Evolutionary conservation across 2,797 vertebrate genomes (phyloP), one percentile per base, ranked within the genome.

Genomic region (Oreortyx pictus): DNA sequence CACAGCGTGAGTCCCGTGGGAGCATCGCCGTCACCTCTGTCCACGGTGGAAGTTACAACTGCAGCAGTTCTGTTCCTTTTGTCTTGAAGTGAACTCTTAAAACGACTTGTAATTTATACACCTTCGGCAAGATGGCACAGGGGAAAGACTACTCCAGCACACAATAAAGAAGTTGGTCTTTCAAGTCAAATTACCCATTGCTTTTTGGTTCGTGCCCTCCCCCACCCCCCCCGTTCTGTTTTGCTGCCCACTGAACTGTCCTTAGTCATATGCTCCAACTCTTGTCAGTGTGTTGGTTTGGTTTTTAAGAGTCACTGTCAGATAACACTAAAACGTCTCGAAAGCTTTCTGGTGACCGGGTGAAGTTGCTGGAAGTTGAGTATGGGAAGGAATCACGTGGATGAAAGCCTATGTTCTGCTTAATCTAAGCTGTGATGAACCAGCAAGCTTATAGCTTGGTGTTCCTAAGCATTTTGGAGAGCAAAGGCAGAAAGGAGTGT

Each of bases 91-190:
- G 91, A 90, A 89, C 93, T 93, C 86, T 84, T 67, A 77, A 68
- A 78, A 66, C 94, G 76, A 90, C 60, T 60, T 94, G 94, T 97
- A 97, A 97, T 96, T 96, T 97, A 96, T 96, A 77, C 94, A 96
- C 88, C 90, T 80, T 27, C 67, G 57, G 81, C 33, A 4, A 93
- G 89, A 74, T 91, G 84, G 88, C 92, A 75, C 81, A 93, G 79
- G 83, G 93, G 88, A 89, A 74, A 85, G 90, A 93, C 86, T 90
- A 61, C 92, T 92, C 93, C 93, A 80, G 70, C 84, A 1, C 89
- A 94, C 85, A 97, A 96, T 96, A 96, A 96, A 97, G 85, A 90
- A 90, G 50, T 93, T 91, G 82, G 93, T 94, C 89, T 97, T 97
- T 95, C 94, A 83, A 96, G 90, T 93, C 89, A 88, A 90, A 86